Conservation (phyloP, 2,113 vertebrate genomes). For the Sinocyclocheilus anshuiensis region DNA sequence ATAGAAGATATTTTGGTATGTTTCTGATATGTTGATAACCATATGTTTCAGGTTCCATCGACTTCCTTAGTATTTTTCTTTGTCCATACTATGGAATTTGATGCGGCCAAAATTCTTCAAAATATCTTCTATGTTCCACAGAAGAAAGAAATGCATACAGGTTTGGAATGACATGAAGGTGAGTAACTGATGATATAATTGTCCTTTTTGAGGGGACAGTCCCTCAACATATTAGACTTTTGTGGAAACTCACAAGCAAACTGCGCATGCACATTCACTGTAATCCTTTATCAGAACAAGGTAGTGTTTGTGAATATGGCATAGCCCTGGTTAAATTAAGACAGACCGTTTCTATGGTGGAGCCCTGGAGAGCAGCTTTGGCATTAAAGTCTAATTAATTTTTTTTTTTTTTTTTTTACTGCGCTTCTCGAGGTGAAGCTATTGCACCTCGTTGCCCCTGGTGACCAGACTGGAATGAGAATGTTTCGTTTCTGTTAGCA, state of each 20-base stretch:
- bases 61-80: no score
- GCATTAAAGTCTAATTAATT: constrained; percentile 64
- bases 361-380: constrained; percentile 56
- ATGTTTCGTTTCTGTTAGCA: constrained; percentile 58
- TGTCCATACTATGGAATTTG: no score
- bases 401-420: constrained; percentile 30
- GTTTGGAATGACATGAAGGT: no score
- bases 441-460: constrained; percentile 39
- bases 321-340: constrained; percentile 10
- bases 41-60: no score
- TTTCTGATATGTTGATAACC: no score
- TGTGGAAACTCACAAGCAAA: constrained; percentile 68
- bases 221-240: neutral
- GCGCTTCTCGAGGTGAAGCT: constrained; percentile 45
- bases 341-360: constrained; percentile 1
- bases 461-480: constrained; percentile 48
- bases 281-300: constrained; percentile 55
- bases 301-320: neutral
- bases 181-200: no score
- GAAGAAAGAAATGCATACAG: no score
- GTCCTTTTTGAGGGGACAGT: no score
- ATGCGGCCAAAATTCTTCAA: no score
- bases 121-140: no score
- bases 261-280: constrained; percentile 49
- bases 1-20: no score